Evolutionary conservation across 2,888 invertebrate species (phyloP), one percentile per base, ranked within the genome.

Genomic region (Folsomia manolachei): DNA sequence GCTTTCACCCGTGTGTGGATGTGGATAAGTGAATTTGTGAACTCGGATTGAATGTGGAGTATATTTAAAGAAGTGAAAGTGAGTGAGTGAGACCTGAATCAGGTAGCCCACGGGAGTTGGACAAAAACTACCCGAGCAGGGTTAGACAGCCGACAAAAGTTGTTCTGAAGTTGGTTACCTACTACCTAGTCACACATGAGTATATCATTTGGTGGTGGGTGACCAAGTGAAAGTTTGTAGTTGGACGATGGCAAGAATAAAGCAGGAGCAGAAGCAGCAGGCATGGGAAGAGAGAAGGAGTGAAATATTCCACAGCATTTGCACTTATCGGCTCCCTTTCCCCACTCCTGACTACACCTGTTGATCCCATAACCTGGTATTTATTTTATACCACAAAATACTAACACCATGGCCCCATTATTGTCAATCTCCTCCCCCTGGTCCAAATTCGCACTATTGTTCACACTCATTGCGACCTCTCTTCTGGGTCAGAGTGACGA

Each of bases 401-500:
- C 39, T 9, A 14, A 14, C 39, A 39, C 7, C 39, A 14, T 39
- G 39, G 4, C 39, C 39, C 39, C 39, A 39, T 4, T 39, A 14
- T 4, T 14, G 7, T 9, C 39, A 14, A 9, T 14, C 39, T 39
- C 39, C 39, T 39, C 39, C 39, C 39, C 4, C 39, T 39, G 39
- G 39, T 4, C 39, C 39, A 39, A 9, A 4, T 4, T 39, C 39
- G 14, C 14, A 4, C 39, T 39, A 4, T 39, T 64, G 7, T 27
- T 27, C n/a, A 26, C n/a, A n/a, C n/a, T n/a, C n/a, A n/a, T n/a
- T n/a, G 27, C 27, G 25, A 27, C 23, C 25, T 64, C 26, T 27
- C 19, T 14, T 26, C 14, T 14, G 74, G n/a, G 72, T 24, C 63
- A 70, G 2, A 72, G 71, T 65, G 71, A 72, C 25, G 52, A 25